Evolutionary conservation across 2,888 invertebrate genomes (phyloP), one percentile per base, ranked within the genome.

Genomic region (Dysmachus trigonus): DNA sequence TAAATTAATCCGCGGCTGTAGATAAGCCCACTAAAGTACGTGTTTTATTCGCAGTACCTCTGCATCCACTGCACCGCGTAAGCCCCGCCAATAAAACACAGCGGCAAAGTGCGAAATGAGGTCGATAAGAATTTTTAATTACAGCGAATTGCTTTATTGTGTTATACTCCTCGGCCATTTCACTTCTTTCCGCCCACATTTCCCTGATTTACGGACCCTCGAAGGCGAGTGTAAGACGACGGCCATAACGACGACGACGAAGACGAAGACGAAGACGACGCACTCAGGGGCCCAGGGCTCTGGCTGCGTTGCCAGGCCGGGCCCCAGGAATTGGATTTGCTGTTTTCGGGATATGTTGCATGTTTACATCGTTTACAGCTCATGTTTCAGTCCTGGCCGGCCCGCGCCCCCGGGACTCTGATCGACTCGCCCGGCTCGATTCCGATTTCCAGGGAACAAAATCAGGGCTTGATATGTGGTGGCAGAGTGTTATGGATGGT

Each of bases 121-220:
- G 35, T 38, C 83, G 83, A 83, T 83, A 83, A 83, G 76, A 62
- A 85, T 85, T 85, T 85, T 85, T 85, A 85, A 85, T 85, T 85
- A 85, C 85, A 76, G 53, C 22, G 85, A 85, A 85, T 85, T 73
- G 76, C 85, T 85, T 88, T 88, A 88, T 88, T 88, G 88, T 88
- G 88, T 88, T 88, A n/a, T n/a, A 87, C 87, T 88, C 87, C 87
- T 87, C 86, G 87, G 87, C 88, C 87, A 88, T 88, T 88, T 88
- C 86, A 85, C 88, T 88, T 85, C 88, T 88, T 88, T 88, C 88
- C 88, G 88, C 88, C 88, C 87, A 88, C 88, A 88, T 88, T 87
- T 87, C 87, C 87, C 82, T 88, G 88, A 88, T 88, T 88, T 88
- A 88, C 76, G 87, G 86, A 10, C 88, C 86, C 53, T 27, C 86